Conservation (phyloP, 2,113 vertebrate genomes). For the Pituophis catenifer region DNA sequence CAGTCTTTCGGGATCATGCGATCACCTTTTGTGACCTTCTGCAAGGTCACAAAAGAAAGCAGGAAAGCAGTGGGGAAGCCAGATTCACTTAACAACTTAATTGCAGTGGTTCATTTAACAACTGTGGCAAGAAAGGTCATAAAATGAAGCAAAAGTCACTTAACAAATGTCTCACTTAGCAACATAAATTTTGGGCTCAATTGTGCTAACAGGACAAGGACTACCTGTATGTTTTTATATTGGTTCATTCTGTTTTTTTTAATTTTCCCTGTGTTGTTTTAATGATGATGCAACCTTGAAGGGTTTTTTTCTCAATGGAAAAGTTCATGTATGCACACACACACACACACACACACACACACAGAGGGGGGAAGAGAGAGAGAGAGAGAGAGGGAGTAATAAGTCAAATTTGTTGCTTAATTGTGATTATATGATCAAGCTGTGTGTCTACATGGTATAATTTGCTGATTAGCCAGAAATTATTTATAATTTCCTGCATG, state of each 20-base stretch:
- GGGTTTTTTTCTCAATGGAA: not conserved
- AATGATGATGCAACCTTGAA: not conserved
- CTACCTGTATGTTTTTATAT: not conserved
- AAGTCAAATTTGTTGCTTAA: not conserved
- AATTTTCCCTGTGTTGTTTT: not conserved
- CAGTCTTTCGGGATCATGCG: not conserved
- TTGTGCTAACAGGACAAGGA: not conserved
- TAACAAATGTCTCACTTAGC: not conserved
- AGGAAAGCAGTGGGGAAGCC: not conserved
- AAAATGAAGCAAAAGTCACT: not conserved
- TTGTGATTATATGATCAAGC: not conserved
- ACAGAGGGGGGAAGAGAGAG: not conserved
- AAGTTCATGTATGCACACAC: not conserved
- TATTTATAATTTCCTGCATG: not conserved
- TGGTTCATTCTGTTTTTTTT: not conserved
- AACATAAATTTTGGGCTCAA: not conserved
- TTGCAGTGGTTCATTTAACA: not conserved
- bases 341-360: no score
- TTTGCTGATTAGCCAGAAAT: not conserved
- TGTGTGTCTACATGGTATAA: not conserved
- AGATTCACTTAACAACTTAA: not conserved
- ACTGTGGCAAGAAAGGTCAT: not conserved
- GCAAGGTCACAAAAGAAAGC: no score
- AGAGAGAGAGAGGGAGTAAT: not conserved
- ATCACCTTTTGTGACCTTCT: not conserved